Conservation (phyloP, 2,797 vertebrate species). For the Graptemys geographica region DNA sequence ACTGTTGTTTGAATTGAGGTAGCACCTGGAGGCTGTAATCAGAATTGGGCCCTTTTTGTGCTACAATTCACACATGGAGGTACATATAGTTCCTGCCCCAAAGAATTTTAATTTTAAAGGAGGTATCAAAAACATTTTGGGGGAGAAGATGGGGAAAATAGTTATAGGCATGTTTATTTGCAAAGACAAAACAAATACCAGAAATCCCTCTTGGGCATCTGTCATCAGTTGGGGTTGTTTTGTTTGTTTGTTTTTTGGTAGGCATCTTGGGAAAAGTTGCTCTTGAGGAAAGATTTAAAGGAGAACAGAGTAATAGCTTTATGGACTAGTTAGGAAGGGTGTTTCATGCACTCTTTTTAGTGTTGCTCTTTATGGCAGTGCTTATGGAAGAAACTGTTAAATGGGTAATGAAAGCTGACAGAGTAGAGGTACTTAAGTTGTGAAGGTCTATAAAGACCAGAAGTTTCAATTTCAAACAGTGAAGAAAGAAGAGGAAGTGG, state of each 20-base stretch:
- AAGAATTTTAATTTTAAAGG: background rate
- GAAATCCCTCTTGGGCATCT: background rate
- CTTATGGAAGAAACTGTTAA: background rate
- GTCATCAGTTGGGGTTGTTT: background rate
- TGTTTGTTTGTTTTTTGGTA: background rate
- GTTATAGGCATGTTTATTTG: background rate
- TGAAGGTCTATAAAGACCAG: background rate
- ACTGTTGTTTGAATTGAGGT: background rate
- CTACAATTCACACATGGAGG: background rate
- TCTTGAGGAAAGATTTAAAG: background rate
- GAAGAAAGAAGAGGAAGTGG: background rate
- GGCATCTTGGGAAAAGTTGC: background rate
- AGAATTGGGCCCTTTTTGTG: background rate
- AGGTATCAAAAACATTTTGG: background rate
- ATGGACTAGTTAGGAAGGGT: background rate
- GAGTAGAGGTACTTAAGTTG: background rate
- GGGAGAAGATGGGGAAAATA: background rate
- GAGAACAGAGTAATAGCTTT: background rate
- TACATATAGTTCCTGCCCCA: background rate
- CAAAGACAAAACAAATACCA: background rate
- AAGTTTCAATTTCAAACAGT: background rate
- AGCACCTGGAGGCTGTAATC: background rate
- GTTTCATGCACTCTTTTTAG: background rate
- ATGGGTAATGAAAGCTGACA: background rate
- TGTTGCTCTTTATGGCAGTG: background rate